Base-by-base conservation (phyloP, 2,888 invertebrate genomes). In the Polietes domitor region DNA sequence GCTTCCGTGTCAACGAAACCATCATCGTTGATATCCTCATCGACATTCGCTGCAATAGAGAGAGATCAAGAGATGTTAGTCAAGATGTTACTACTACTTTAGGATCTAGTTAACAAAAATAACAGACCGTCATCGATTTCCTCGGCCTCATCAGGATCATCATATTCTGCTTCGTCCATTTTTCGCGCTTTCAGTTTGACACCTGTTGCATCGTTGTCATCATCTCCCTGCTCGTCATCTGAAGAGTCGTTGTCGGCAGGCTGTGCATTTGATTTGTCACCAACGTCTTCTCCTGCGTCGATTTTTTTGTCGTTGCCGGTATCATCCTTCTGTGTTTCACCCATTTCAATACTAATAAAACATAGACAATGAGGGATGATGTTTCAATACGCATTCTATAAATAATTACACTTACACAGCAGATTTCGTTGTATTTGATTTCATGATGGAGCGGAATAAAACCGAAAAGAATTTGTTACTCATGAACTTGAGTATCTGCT, bases 401-500 rank as follows among this genome's bases (percentile, higher is more conserved):
- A 3, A 10, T 0, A 17, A 7, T 17, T 50, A 55, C 61, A 72
- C 89, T 88, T 86, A 91, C 91, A 89, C 87, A 80, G 84, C 76
- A 77, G 93, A 91, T 9, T 93, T 93, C 24, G 93, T 89, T 88
- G 94, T 95, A 0, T 94, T 93, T 2, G 94, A 93, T 88, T 94
- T 95, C 37, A 93, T 93, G 15, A 96, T 94, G 2, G 93, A 92
- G 0, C 91, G 88, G 88, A 97, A 95, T 91, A 97, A 93, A 72
- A 93, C 93, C n/a, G 92, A 93, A 86, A 97, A 95, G 90, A 96
- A 97, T 17, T 91, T 92, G 1, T 93, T 94, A 89, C 97, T 96
- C 93, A 98, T 95, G 88, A 95, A 95, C 47, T 94, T 93, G 28
- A 98, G 92, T 26, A 97, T 94, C 71, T 94, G 92, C 53, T 93